A percentile compares a stretch with the other conserved stretches of the same genome.
Conservation (phyloP, 2,888 invertebrate genomes). For the Megalurothrips usitatus region DNA sequence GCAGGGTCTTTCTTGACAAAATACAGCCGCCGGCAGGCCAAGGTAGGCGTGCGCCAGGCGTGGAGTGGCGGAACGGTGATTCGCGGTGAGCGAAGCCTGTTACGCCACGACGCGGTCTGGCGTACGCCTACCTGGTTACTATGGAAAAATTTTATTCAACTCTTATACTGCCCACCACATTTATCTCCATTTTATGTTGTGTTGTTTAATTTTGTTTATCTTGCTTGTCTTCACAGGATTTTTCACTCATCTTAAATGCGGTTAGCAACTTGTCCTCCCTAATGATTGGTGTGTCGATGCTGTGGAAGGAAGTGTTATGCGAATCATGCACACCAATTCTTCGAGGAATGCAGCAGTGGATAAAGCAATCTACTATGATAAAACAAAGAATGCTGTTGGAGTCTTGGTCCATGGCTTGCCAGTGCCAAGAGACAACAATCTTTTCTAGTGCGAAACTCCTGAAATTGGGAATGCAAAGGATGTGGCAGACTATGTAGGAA, state of each 20-base stretch:
- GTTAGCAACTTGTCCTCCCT: neutral
- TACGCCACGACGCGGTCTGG: too few relatives aligned
- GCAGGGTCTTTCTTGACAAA: too few relatives aligned
- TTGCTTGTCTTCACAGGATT: neutral
- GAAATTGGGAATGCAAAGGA: neutral
- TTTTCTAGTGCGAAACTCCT: neutral
- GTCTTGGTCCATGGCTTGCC: neutral
- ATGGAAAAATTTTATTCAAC: too few relatives aligned
- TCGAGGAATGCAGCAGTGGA: neutral
- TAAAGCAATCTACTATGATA: neutral
- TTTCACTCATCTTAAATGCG: neutral
- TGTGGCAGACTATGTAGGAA: neutral
- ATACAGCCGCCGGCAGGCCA: too few relatives aligned
- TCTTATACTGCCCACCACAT: too few relatives aligned
- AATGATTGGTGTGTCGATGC: neutral
- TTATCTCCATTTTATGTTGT: too few relatives aligned
- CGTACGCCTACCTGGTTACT: too few relatives aligned
- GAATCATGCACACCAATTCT: neutral
- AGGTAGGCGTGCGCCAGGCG: too few relatives aligned
- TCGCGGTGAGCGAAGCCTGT: too few relatives aligned
- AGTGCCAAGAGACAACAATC: neutral
- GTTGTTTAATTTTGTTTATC: neutral
- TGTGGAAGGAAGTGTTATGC: neutral
- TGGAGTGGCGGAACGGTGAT: too few relatives aligned
- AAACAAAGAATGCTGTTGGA: neutral